A percentile compares a stretch with the other conserved stretches of the same genome.
Evolutionary conservation across 2,113 vertebrate species (phyloP).

Genomic region (Pyxicephalus adspersus): DNA sequence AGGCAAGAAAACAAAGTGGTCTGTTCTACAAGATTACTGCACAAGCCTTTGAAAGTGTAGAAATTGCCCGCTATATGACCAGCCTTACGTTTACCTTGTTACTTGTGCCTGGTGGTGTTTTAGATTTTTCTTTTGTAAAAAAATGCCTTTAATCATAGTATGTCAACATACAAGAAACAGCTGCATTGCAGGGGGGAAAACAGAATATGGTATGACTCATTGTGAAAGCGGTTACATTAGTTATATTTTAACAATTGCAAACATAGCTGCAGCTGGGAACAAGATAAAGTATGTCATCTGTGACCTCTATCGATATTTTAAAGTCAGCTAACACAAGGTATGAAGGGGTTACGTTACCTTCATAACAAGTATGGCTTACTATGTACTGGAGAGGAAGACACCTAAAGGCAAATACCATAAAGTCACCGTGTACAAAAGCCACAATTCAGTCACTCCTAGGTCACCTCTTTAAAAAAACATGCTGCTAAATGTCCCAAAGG

Average conservation of each 20-base stretch:
- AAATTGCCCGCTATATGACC: too few relatives aligned
- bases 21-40: too few relatives aligned
- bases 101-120: neutral
- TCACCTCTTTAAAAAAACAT: neutral
- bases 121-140: neutral
- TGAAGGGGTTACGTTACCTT: neutral
- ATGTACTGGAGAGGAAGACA: neutral
- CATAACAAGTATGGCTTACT: neutral
- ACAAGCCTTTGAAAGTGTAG: too few relatives aligned
- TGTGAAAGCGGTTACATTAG: neutral
- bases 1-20: too few relatives aligned
- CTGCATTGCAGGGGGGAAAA: neutral
- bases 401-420: neutral
- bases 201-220: neutral
- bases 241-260: constrained; percentile 8
- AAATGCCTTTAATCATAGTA: neutral
- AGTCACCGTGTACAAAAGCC: neutral
- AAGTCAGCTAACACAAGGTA: neutral
- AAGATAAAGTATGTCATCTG: neutral
- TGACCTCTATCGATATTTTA: neutral
- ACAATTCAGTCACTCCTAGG: neutral
- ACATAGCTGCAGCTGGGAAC: neutral
- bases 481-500: too few relatives aligned
- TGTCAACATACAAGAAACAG: neutral
- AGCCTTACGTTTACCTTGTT: too few relatives aligned